Evolutionary conservation across 2,797 vertebrate species (phyloP).

Genomic region (Schizopygopsis pylzovi): DNA sequence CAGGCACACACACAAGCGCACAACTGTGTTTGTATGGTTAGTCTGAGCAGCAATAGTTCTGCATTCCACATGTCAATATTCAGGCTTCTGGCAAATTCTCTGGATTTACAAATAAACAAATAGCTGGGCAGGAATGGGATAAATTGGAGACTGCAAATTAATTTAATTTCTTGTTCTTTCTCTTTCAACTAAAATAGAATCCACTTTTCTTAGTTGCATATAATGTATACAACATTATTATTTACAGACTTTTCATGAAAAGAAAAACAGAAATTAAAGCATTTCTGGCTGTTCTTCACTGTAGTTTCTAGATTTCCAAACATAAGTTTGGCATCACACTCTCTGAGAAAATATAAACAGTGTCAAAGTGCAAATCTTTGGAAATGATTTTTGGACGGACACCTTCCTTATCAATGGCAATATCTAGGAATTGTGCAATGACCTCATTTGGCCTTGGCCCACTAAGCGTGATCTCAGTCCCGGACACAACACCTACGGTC

Average conservation of each 20-base stretch:
- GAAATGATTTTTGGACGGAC: slow-evolving; percentile 13
- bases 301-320: slow-evolving; percentile 30
- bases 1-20: slow-evolving; percentile 36
- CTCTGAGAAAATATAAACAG: slow-evolving; percentile 32
- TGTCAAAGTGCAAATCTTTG: slow-evolving; percentile 15
- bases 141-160: slow-evolving; percentile 46
- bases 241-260: not conserved
- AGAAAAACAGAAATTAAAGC: not conserved
- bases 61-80: slow-evolving; percentile 63
- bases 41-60: slow-evolving; percentile 46
- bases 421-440: slow-evolving; percentile 23
- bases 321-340: slow-evolving; percentile 9
- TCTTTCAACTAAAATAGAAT: slow-evolving; percentile 43
- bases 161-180: slow-evolving; percentile 37
- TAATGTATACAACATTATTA: slow-evolving; percentile 18
- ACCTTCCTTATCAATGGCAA: slow-evolving; percentile 22
- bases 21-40: slow-evolving; percentile 24
- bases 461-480: slow-evolving; percentile 8
- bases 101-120: slow-evolving; percentile 64
- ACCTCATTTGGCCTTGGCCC: slow-evolving; percentile 5
- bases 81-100: slow-evolving; percentile 60
- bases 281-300: slow-evolving; percentile 23
- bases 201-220: slow-evolving; percentile 3
- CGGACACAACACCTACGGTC: not conserved
- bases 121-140: slow-evolving; percentile 51